A percentile compares a stretch with the other conserved stretches of the same genome.
Conservation (phyloP, 2,888 invertebrate genomes). For the Drosophila vallismaia region DNA sequence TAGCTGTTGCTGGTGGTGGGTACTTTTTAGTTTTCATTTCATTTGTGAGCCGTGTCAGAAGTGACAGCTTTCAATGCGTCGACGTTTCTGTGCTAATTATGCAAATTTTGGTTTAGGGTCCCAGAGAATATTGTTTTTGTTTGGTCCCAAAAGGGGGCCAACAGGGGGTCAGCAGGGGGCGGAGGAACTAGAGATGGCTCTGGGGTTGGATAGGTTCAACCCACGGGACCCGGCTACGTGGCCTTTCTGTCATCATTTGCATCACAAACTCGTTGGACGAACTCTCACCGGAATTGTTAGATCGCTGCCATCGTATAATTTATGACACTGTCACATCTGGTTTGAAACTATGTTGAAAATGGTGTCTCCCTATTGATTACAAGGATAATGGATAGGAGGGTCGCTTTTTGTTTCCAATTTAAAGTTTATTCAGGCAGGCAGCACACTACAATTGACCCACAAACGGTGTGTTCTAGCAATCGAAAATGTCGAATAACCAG, state of each 20-base stretch:
- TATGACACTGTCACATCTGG: conserved; percentile 53
- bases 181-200: no score
- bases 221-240: conserved; percentile 28
- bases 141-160: conserved; percentile 1
- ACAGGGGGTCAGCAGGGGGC: neutral
- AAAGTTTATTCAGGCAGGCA: conserved; percentile 21
- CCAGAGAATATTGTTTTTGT: conserved; percentile 5
- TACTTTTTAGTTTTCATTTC: conserved; percentile 41
- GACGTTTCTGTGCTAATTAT: conserved; percentile 68
- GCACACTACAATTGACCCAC: conserved; percentile 37
- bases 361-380: conserved; percentile 28
- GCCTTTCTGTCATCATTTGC: conserved; percentile 56
- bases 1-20: conserved; percentile 11
- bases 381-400: conserved; percentile 4
- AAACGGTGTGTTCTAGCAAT: conserved; percentile 24
- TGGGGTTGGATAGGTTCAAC: neutral
- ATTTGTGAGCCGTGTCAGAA: conserved; percentile 57
- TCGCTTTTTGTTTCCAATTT: conserved; percentile 14
- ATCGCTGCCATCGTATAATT: conserved; percentile 48
- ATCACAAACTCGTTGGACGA: conserved; percentile 54
- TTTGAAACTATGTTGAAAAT: conserved; percentile 24
- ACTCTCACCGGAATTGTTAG: conserved; percentile 32
- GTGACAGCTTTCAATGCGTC: conserved; percentile 69
- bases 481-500: conserved; percentile 22
- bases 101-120: conserved; percentile 53